Base-by-base conservation (phyloP, 2,113 vertebrate genomes). In the Copsychus sechellarum region DNA sequence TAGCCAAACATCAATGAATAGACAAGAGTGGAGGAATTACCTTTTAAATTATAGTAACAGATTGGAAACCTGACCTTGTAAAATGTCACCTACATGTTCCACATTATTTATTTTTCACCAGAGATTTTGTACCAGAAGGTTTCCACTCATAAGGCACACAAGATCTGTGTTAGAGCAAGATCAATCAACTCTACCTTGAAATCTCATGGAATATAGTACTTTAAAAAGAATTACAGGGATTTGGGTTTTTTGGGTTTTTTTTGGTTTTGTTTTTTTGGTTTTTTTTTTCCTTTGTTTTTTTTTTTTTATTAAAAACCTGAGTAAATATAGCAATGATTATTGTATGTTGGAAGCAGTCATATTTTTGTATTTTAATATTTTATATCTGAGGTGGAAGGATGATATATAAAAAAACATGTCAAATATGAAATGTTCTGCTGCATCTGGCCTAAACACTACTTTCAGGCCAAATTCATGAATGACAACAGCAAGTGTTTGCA, bases 71-170 rank as follows among this genome's bases (percentile, higher is more conserved):
- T 70, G 77, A 95, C 73, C 65, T 92, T 91, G 77, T 77, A 73
- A 95, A 97, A 96, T 95, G 65, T 87, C 82, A 94, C 72, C 58
- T 87, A 67, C 45, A 45, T 73, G 78, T 93, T 93, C 62, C 82
- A 91, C 57, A 38, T 87, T 91, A 89, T 95, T 95, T 96, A 58
- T 93, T 92, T 93, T 64, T 71, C 86, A 88, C 70, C 82, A 78
- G 65, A 87, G 50, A 26, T 88, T 93, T 90, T 88, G 33, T 66
- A 85, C 24, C 47, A 76, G 65, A 86, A 83, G 21, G 12, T 90
- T 92, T 93, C 74, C 48, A 24, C 53, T 86, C 57, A 66, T 91
- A 92, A 95, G 62, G 40, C n/a, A 87, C 64, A 86, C 20, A 77
- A 86, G 61, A 94, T 80, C 79, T 93, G 61, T 84, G 28, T 88